Percentiles rank a stretch among this genome's conserved stretches.
Conservation (phyloP, 2,113 vertebrate species). For the Nothobranchius kuhntae region DNA sequence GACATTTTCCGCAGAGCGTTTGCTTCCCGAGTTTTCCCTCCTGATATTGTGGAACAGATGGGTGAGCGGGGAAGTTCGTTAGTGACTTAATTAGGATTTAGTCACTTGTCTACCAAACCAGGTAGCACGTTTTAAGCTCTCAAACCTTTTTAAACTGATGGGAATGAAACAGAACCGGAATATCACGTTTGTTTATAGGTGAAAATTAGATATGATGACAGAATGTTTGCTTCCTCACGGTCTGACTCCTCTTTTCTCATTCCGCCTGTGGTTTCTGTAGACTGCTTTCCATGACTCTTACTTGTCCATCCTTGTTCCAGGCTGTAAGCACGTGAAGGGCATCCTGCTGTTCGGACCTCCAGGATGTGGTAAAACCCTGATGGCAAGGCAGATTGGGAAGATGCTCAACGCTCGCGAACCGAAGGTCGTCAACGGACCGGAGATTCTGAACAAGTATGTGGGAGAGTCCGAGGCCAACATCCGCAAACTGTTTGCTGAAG, state of each 20-base stretch:
- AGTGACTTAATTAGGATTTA: no score
- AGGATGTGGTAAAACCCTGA: constrained; percentile 95
- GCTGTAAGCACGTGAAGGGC: constrained; percentile 98
- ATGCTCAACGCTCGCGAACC: constrained; percentile 98
- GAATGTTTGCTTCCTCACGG: no score
- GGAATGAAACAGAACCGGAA: no score
- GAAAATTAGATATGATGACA: no score
- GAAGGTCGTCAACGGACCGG: constrained; percentile 95
- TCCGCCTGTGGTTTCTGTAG: no score
- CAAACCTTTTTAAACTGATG: no score
- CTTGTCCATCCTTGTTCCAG: constrained; percentile 63
- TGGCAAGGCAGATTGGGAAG: constrained; percentile 98
- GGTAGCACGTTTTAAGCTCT: not conserved
- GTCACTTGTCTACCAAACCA: no score
- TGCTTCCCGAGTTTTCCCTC: constrained; percentile 95
- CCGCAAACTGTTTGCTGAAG: constrained; percentile 95
- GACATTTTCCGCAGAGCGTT: constrained; percentile 97
- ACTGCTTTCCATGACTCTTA: no score
- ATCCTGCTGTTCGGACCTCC: constrained; percentile 95
- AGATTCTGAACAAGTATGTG: constrained; percentile 98
- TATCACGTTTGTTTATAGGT: no score
- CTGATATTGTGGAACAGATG: constrained; percentile 99
- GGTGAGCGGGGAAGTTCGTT: constrained; percentile 71
- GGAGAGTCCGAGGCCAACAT: constrained; percentile 98
- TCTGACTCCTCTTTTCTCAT: no score